Evolutionary conservation across 1,140 invertebrate genomes (phyloP).

Genomic region (Ooceraea biroi): DNA sequence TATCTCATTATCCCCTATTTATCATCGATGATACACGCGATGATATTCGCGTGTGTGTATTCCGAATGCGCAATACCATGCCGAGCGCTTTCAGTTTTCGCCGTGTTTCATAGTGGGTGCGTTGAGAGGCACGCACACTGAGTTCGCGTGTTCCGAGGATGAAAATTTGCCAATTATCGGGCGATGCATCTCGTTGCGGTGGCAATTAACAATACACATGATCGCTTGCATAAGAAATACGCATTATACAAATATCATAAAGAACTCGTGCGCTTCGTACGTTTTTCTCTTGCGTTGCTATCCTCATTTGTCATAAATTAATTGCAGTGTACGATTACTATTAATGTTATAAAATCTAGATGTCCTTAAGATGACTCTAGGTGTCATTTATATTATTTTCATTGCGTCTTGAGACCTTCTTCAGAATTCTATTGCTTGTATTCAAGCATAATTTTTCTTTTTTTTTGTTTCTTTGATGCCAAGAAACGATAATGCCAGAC

Average conservation of each 20-base stretch:
- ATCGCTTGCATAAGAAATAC: not conserved
- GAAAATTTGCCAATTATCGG: not conserved
- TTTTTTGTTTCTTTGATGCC: too few relatives aligned
- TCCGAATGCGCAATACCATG: not conserved
- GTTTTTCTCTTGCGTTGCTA: too few relatives aligned
- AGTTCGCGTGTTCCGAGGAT: constrained; percentile 2
- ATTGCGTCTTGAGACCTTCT: too few relatives aligned
- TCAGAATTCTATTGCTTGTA: too few relatives aligned
- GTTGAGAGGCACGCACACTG: not conserved
- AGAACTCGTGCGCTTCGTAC: not conserved
- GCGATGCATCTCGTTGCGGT: constrained; percentile 10
- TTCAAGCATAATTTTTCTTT: too few relatives aligned
- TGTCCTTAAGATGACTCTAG: too few relatives aligned
- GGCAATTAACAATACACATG: not conserved
- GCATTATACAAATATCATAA: not conserved
- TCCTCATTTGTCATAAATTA: too few relatives aligned
- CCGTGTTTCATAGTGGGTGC: not conserved
- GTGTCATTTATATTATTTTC: too few relatives aligned
- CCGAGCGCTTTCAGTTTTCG: not conserved
- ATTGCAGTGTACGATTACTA: too few relatives aligned
- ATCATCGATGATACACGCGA: constrained; percentile 48
- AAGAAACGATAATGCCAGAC: too few relatives aligned
- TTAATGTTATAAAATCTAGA: too few relatives aligned
- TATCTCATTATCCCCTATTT: constrained; percentile 27
- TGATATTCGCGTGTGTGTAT: not conserved